Conservation (phyloP, 2,888 invertebrate species). For the Sceliomorpha sp. region DNA sequence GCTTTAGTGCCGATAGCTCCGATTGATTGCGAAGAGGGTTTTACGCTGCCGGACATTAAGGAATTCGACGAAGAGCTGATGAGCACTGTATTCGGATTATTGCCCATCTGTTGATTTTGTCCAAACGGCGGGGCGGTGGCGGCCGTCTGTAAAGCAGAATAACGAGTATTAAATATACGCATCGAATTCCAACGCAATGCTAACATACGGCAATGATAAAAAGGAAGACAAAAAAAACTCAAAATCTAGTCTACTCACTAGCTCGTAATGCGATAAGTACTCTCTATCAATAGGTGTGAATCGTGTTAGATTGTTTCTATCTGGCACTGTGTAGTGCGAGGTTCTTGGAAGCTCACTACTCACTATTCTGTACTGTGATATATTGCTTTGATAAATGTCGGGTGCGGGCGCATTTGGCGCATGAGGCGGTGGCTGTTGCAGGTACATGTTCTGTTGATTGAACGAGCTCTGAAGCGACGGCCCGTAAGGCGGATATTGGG, state of each 20-base stretch:
- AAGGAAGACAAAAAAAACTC: too few relatives aligned
- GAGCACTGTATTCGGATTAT: conserved; percentile 92
- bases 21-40: conserved; percentile 89
- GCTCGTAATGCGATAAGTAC: too few relatives aligned
- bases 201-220: too few relatives aligned
- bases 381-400: conserved; percentile 86
- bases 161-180: too few relatives aligned
- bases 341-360: conserved; percentile 57
- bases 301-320: neutral
- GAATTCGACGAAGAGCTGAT: conserved; percentile 94
- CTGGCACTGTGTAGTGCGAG: neutral
- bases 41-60: conserved; percentile 93
- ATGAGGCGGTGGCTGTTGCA: conserved; percentile 83
- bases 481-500: conserved; percentile 88
- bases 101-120: conserved; percentile 89
- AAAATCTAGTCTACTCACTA: too few relatives aligned
- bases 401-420: conserved; percentile 83
- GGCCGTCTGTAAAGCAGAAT: conserved; percentile 67
- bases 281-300: too few relatives aligned
- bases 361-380: conserved; percentile 83
- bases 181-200: too few relatives aligned
- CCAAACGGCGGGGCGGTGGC: conserved; percentile 86
- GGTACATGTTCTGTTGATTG: conserved; percentile 81
- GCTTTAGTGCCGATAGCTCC: conserved; percentile 90
- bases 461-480: conserved; percentile 82